Conservation (phyloP, 2,888 invertebrate genomes). For the Lottia scabra region DNA sequence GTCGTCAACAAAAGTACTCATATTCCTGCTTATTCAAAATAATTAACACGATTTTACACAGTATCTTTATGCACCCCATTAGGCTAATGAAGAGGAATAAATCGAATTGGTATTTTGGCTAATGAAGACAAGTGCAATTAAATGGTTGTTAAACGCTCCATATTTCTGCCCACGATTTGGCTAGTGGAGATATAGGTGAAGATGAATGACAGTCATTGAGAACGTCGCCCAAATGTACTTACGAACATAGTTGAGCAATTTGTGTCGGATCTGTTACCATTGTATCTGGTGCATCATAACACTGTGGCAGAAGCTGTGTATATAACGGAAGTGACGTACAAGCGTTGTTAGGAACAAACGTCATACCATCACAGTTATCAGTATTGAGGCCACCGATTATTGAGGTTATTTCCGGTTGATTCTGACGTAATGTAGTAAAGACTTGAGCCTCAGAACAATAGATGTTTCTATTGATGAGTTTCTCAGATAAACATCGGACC, state of each 20-base stretch:
- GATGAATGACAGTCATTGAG: too few species aligned
- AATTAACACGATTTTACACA: too few species aligned
- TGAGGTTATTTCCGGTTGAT: not conserved
- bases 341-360: not conserved
- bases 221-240: not conserved
- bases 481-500: not conserved
- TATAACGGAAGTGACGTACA: not conserved
- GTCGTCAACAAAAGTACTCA: too few species aligned
- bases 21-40: too few species aligned
- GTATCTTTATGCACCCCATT: too few species aligned
- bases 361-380: constrained; percentile 1
- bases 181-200: too few species aligned
- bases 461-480: not conserved
- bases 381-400: not conserved
- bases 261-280: not conserved
- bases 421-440: not conserved
- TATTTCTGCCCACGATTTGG: too few species aligned
- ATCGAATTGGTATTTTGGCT: too few species aligned
- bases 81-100: too few species aligned
- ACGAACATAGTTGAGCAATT: not conserved
- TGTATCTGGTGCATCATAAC: not conserved
- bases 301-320: not conserved
- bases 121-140: too few species aligned
- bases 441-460: not conserved
- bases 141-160: too few species aligned